phyloP scores from a whole-genome alignment of 2,888 invertebrate genomes.

The Pedicia rivosa region DNA sequence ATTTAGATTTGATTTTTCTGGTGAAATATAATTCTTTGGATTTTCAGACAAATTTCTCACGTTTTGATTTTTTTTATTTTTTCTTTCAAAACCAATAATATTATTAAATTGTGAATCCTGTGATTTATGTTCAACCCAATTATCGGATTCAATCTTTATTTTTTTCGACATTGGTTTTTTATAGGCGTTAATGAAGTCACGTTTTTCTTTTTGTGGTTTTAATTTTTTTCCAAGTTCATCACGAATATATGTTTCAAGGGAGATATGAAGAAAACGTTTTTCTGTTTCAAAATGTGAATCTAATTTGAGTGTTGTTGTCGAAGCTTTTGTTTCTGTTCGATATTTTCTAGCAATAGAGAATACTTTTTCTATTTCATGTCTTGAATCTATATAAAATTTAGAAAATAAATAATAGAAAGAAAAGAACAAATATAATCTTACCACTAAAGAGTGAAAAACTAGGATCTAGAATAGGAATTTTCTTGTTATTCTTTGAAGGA shows the following conservation, averaged over 20 bases:
- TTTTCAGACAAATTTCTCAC: too few relatives aligned
- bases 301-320: background rate
- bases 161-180: too few relatives aligned
- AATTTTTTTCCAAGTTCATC: background rate
- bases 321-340: background rate
- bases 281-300: background rate
- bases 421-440: background rate
- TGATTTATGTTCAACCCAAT: too few relatives aligned
- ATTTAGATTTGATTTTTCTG: too few relatives aligned
- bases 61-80: too few relatives aligned
- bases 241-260: background rate
- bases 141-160: too few relatives aligned
- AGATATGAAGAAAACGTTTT: background rate
- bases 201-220: background rate
- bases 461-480: constrained; percentile 7
- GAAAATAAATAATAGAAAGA: background rate
- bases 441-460: constrained; percentile 10
- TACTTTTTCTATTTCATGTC: background rate
- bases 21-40: too few relatives aligned
- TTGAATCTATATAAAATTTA: background rate
- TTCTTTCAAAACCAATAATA: too few relatives aligned
- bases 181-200: too few relatives aligned
- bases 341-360: background rate
- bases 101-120: too few relatives aligned
- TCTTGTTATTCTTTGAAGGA: constrained; percentile 8